Base-by-base conservation (phyloP, 2,888 invertebrate genomes). In the Candidula unifasciata region DNA sequence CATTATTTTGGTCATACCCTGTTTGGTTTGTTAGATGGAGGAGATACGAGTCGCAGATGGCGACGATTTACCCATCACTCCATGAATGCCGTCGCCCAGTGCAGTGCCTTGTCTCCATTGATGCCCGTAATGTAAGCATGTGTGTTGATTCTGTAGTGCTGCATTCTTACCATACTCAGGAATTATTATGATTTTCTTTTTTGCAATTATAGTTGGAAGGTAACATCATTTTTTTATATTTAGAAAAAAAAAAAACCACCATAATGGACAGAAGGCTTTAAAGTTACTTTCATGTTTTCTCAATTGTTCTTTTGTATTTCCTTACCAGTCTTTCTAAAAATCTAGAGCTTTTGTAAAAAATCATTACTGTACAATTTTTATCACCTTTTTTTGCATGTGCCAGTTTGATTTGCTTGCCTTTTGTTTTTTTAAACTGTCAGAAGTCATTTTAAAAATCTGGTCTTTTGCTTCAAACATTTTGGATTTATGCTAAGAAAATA, bases 1-100 rank as follows among this genome's bases (percentile, higher is more conserved):
- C 27, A 69, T 66, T 76, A 33, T 64, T 82, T 54, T 66, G 35
- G 33, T 68, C 21, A 30, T 76, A 44, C 35, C 64, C 71, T 57
- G 71, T 35, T 35, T 57, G 68, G 73, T 74, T 57, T 16, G 13
- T 64, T 74, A 83, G 83, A 83, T 83, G 83, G 83, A 83, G 71
- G 83, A 83, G 66, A 78, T 83, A 24, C 27, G 27, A 24, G 80
- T 81, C 30, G 71, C 24, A 18, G 81, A 81, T 35, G 35, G 84
- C 21, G 80, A 84, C 33, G 80, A 81, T 37, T 27, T 68, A 5
- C 83, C 78, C 13, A 77, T 83, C 78, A 78, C 76, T 80, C 84
- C 76, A 35, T 84, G 80, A 81, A 69, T 68, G 35, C 21, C 33
- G 52, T 27, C 52, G 37, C 21, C 74, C 73, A 60, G n/a, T 35